Evolutionary conservation across 37 sponge, comb jelly and placozoan species (phyloP).

Genomic region (Oopsacas minuta): DNA sequence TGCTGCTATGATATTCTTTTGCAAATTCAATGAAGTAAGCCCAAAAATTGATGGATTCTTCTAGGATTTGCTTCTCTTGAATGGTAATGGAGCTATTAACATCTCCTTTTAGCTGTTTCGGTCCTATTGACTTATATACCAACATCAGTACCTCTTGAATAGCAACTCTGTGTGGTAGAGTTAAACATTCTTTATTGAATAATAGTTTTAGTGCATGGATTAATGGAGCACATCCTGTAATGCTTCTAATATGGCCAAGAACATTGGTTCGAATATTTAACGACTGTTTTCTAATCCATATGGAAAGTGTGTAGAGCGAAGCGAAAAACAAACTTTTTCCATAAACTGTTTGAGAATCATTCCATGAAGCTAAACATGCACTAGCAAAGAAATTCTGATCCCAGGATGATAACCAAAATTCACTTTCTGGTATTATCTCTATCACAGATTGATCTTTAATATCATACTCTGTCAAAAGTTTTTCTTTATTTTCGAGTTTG

Average conservation of each 20-base stretch:
- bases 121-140: neutral
- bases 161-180: conserved; percentile 6
- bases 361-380: neutral
- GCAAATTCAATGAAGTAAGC: neutral
- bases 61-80: neutral
- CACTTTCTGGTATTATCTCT: neutral
- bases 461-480: neutral
- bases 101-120: neutral
- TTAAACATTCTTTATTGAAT: neutral
- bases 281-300: neutral
- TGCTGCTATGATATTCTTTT: neutral
- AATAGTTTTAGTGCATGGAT: neutral
- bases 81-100: neutral
- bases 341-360: neutral
- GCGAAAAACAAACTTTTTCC: neutral
- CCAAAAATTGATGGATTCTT: neutral
- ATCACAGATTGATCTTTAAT: neutral
- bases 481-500: neutral
- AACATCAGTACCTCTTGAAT: neutral
- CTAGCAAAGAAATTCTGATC: neutral
- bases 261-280: neutral
- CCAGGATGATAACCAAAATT: neutral
- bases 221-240: neutral
- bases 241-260: neutral
- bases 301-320: neutral